Evolutionary conservation across 2,888 invertebrate species (phyloP).

Genomic region (Agrochola litura): DNA sequence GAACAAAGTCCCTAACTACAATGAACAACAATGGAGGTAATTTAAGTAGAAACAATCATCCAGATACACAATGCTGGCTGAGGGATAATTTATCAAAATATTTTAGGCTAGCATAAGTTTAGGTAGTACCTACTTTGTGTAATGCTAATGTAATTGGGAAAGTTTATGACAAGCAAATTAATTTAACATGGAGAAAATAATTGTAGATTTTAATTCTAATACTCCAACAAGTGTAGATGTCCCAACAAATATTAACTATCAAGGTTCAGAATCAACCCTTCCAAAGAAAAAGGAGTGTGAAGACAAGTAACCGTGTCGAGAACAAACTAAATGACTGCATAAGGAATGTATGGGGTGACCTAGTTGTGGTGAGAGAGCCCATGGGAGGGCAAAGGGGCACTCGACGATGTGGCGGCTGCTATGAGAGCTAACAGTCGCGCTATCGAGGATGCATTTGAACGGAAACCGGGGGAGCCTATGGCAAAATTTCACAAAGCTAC

Average conservation of each 20-base stretch:
- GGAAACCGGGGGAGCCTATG: constrained; percentile 42
- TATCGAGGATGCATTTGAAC: constrained; percentile 64
- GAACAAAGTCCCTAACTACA: constrained; percentile 56
- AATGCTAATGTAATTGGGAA: constrained; percentile 25
- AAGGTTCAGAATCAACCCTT: constrained; percentile 20
- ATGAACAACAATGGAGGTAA: constrained; percentile 50
- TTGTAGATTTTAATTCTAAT: constrained; percentile 2
- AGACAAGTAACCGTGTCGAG: constrained; percentile 41
- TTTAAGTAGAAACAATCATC: constrained; percentile 40
- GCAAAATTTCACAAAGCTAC: constrained; percentile 37
- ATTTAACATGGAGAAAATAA: not conserved
- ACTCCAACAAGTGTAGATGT: constrained; percentile 15
- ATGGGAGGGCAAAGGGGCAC: constrained; percentile 60
- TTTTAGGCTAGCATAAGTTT: constrained; percentile 5
- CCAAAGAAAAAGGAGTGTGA: constrained; percentile 18
- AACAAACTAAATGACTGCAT: constrained; percentile 59
- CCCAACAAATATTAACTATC: constrained; percentile 28
- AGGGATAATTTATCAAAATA: constrained; percentile 43
- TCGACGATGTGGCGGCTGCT: constrained; percentile 53
- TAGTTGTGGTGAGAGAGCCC: constrained; percentile 60
- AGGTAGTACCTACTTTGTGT: not conserved
- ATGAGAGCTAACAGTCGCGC: constrained; percentile 62
- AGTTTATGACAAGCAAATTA: constrained; percentile 10
- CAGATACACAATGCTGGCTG: constrained; percentile 24
- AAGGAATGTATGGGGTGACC: constrained; percentile 65